These are phyloP conservation scores for Dolichallabes microphthalmus DNA, from an alignment of 2,113 vertebrate species.

Conservation along the genomic window DNA sequence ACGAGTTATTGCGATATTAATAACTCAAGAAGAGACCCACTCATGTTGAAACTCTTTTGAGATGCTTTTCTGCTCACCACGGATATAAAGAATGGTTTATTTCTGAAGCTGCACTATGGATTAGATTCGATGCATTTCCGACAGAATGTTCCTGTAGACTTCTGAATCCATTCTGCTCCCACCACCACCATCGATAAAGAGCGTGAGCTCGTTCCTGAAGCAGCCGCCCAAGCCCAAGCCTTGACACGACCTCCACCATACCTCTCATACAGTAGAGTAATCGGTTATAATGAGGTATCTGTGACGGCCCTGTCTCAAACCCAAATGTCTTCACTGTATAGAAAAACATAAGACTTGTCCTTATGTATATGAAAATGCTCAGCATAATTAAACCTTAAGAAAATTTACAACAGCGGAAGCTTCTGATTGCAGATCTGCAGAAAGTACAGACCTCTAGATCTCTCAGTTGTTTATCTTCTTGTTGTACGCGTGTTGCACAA, in stretches of 20 bases:
- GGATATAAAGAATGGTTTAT: too few species aligned
- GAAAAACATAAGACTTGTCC: neutral
- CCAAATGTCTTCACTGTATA: too few species aligned
- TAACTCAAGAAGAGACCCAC: too few species aligned
- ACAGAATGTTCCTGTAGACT: neutral
- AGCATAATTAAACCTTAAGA: neutral
- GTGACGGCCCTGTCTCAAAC: neutral
- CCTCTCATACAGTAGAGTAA: neutral
- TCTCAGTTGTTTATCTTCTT: neutral
- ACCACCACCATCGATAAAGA: neutral
- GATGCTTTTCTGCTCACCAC: too few species aligned
- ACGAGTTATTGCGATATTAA: too few species aligned
- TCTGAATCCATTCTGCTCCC: neutral
- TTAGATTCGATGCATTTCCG: neutral
- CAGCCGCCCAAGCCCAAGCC: neutral
- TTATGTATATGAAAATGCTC: neutral
- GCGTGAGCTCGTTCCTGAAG: neutral
- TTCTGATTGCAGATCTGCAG: neutral
- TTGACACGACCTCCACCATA: neutral
- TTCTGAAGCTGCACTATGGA: neutral
- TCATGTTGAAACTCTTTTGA: too few species aligned
- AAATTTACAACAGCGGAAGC: neutral
- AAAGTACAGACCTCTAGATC: neutral
- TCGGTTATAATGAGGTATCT: neutral
- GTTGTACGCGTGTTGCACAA: constrained; percentile 25